Conservation (phyloP, 2,888 invertebrate genomes). For the Caradrina clavipalpis region DNA sequence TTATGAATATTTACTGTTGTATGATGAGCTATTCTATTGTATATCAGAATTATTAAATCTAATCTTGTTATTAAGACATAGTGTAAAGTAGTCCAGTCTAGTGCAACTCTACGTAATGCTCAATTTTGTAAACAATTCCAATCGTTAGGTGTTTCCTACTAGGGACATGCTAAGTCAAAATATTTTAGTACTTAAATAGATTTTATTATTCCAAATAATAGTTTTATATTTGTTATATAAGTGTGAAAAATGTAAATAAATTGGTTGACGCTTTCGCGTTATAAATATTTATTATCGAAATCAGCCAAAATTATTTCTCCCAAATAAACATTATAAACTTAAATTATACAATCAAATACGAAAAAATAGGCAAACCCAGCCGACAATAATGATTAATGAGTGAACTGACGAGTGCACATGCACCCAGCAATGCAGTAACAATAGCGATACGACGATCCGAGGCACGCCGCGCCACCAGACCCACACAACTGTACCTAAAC, state of each 20-base stretch:
- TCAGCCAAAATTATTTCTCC: constrained; percentile 88
- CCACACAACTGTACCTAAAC: constrained; percentile 34
- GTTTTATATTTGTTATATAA: constrained; percentile 59
- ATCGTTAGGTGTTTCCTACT: constrained; percentile 31
- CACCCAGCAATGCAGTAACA: constrained; percentile 25
- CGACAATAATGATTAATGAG: constrained; percentile 59
- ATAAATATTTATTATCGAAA: constrained; percentile 88
- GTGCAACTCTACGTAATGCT: constrained; percentile 59
- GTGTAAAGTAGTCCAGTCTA: constrained; percentile 11
- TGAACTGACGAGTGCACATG: constrained; percentile 30
- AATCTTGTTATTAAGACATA: constrained; percentile 27
- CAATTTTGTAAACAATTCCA: constrained; percentile 59
- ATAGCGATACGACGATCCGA: not conserved
- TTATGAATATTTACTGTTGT: constrained; percentile 26
- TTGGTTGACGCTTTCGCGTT: constrained; percentile 79
- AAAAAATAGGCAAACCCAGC: constrained; percentile 70
- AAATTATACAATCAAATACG: constrained; percentile 80
- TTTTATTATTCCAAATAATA: constrained; percentile 68
- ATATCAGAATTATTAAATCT: constrained; percentile 21
- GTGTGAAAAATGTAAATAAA: constrained; percentile 69
- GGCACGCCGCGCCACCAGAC: constrained; percentile 29
- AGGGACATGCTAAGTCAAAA: constrained; percentile 60
- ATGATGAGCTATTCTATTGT: constrained; percentile 29
- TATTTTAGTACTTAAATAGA: constrained; percentile 64
- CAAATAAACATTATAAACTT: constrained; percentile 88